Evolutionary conservation across 2,888 invertebrate species (phyloP).

Genomic region (Campoletis raptor): DNA sequence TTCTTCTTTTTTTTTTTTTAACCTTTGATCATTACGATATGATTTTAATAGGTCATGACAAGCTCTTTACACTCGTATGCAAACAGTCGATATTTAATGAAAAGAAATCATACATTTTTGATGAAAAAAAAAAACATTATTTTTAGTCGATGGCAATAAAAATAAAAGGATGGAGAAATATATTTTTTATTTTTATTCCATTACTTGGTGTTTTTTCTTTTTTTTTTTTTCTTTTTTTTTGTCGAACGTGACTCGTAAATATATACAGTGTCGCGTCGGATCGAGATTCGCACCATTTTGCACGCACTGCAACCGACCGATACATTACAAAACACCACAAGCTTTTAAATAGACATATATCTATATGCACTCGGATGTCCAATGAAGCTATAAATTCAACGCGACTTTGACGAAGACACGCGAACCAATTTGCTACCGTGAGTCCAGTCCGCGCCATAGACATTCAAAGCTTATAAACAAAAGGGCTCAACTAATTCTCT

Average conservation of each 20-base stretch:
- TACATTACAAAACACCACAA: constrained; percentile 37
- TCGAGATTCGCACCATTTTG: constrained; percentile 40
- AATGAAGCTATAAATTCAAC: constrained; percentile 83
- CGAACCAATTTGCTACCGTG: constrained; percentile 80
- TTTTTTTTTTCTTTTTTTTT: neutral
- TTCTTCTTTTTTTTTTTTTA: too few species aligned
- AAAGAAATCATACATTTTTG: neutral
- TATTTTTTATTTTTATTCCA: neutral
- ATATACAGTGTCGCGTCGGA: constrained; percentile 35
- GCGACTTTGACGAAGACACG: constrained; percentile 78
- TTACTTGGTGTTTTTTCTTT: too few species aligned
- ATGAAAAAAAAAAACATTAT: neutral
- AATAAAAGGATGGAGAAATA: neutral
- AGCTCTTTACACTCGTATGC: neutral
- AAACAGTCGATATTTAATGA: neutral
- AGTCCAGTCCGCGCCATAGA: constrained; percentile 65
- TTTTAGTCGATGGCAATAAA: neutral
- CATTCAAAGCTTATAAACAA: neutral
- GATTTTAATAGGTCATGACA: neutral
- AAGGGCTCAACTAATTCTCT: constrained; percentile 1
- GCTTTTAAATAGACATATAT: constrained; percentile 30
- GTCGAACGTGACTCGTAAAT: constrained; percentile 16
- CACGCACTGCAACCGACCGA: constrained; percentile 53
- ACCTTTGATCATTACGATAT: neutral
- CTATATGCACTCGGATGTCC: constrained; percentile 69